Percentiles rank a stretch among this genome's conserved stretches.
Evolutionary conservation across 2,113 vertebrate genomes (phyloP).

Genomic region (Phalacrocorax pelagicus): DNA sequence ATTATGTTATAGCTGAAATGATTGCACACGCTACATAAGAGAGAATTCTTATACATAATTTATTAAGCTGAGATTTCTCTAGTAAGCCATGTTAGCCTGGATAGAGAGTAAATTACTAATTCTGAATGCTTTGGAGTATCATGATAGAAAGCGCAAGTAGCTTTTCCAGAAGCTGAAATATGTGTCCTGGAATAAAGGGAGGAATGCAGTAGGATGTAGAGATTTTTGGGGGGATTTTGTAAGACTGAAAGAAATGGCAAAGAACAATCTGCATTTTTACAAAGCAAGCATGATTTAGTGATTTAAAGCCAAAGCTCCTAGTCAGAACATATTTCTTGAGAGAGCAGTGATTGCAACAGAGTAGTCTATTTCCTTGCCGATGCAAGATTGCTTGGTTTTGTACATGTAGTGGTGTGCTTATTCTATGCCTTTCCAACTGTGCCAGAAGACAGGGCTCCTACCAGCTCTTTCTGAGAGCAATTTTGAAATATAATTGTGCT

Average conservation of each 20-base stretch:
- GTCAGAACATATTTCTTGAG: not conserved
- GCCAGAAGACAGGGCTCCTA: not conserved
- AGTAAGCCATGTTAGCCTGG: slow-evolving; percentile 45
- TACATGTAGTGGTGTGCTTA: not conserved
- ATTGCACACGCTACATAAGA: not conserved
- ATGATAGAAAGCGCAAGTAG: not conserved
- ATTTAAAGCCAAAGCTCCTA: not conserved
- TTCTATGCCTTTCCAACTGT: not conserved
- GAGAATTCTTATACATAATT: slow-evolving; percentile 40
- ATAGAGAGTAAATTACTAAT: slow-evolving; percentile 36
- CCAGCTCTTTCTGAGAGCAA: not conserved
- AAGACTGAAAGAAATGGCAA: not conserved
- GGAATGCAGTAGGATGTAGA: not conserved
- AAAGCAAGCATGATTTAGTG: not conserved
- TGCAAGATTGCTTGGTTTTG: not conserved
- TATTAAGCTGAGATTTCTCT: slow-evolving; percentile 37
- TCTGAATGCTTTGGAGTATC: not conserved
- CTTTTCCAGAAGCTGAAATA: slow-evolving; percentile 1
- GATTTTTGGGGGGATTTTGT: not conserved
- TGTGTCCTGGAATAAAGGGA: not conserved
- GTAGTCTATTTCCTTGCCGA: not conserved
- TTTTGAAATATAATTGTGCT: not conserved
- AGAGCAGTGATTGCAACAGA: not conserved
- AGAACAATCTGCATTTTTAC: not conserved
- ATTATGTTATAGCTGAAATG: not conserved